Conservation (phyloP, 2,797 vertebrate species). For the Fistularia commersonii region DNA sequence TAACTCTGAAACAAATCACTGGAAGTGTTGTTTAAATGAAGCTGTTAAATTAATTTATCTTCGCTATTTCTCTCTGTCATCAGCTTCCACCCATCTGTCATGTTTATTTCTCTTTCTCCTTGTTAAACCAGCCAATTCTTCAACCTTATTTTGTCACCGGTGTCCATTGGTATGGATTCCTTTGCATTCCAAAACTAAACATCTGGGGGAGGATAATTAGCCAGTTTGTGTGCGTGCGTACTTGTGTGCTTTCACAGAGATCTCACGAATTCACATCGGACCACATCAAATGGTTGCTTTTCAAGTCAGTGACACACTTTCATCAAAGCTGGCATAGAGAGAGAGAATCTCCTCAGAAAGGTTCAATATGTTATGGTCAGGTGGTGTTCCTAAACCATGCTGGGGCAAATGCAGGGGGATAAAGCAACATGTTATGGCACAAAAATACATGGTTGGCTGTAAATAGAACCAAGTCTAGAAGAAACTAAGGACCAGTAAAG, state of each 20-base stretch:
- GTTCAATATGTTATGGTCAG: conserved; percentile 45
- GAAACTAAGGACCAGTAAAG: conserved; percentile 4
- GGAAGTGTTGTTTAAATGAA: not conserved
- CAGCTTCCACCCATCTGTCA: not conserved
- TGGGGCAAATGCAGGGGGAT: conserved; percentile 18
- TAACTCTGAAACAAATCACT: no score
- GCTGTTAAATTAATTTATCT: not conserved
- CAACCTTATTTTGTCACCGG: conserved; percentile 12
- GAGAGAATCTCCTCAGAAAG: conserved; percentile 50
- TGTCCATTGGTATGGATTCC: conserved; percentile 20
- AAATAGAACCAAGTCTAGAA: conserved; percentile 7
- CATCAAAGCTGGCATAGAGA: conserved; percentile 52
- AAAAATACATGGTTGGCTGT: conserved; percentile 8
- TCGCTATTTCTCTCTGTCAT: not conserved
- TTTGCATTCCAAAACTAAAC: conserved; percentile 39
- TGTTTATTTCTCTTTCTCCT: not conserved
- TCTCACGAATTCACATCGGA: conserved; percentile 42
- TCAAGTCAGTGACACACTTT: conserved; percentile 64
- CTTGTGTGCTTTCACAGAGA: conserved; percentile 42
- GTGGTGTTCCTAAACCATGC: conserved; percentile 37
- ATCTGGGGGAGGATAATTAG: conserved; percentile 58
- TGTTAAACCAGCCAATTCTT: conserved; percentile 8
- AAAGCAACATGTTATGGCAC: conserved; percentile 7
- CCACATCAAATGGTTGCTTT: conserved; percentile 57
- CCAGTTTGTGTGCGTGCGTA: conserved; percentile 17